Evolutionary conservation across 2,113 vertebrate genomes (phyloP).

Genomic region (cat (Felis catus)): F.catus_Fca126_mat1.0 CM031416.1:119307001-119307500

Average conservation of each 20-base stretch:
- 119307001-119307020: neutral
- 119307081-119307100: neutral
- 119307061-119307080: neutral
- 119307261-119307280: neutral
- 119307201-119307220: neutral
- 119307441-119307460: neutral
- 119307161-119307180: neutral
- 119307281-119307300: neutral
- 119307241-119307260: neutral
- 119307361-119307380: neutral
- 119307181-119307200: neutral
- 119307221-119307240: neutral
- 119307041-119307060: neutral
- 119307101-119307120: neutral
- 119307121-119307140: neutral
- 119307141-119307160: neutral
- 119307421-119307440: neutral
- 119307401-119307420: neutral
- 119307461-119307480: neutral
- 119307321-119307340: neutral
- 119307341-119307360: neutral
- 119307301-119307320: neutral
- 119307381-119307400: neutral
- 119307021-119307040: neutral
- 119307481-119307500: neutral